Evolutionary conservation across 1,140 invertebrate genomes (phyloP).

Genomic region (Phocides pigmalion): DNA sequence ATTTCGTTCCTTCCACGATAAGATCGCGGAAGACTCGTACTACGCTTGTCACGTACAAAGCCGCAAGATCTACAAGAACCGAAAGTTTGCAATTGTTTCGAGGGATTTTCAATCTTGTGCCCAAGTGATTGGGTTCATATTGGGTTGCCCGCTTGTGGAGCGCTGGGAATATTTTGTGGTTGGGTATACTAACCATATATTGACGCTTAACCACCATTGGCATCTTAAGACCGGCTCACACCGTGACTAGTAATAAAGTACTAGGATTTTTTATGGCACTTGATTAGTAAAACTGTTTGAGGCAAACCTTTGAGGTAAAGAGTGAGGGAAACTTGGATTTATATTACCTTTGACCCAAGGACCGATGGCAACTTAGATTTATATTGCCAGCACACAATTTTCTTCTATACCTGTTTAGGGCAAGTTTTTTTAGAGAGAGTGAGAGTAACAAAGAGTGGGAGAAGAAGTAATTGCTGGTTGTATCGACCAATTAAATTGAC

Average conservation of each 20-base stretch:
- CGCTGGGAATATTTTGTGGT: constrained; percentile 16
- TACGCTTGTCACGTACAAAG: constrained; percentile 31
- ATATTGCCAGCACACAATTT: too few species aligned
- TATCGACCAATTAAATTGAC: too few species aligned
- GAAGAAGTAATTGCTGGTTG: too few species aligned
- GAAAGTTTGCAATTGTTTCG: background rate
- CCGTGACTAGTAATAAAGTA: background rate
- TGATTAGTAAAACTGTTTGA: too few species aligned
- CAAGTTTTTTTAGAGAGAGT: too few species aligned
- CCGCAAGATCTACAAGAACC: constrained; percentile 21
- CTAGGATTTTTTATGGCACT: too few species aligned
- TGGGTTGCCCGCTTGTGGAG: background rate
- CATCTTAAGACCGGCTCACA: background rate
- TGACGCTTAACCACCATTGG: constrained; percentile 24
- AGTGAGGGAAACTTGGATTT: too few species aligned
- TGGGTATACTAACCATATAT: constrained; percentile 30
- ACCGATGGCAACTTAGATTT: too few species aligned
- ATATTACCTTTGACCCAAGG: too few species aligned
- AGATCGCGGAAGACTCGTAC: constrained; percentile 21
- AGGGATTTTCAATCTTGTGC: background rate
- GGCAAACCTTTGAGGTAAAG: too few species aligned
- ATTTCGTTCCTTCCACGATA: constrained; percentile 20
- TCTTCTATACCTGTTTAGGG: too few species aligned
- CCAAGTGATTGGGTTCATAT: background rate
- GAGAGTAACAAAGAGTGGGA: too few species aligned